Conservation (phyloP, 2,113 vertebrate species). For the Malurus melanocephalus region DNA sequence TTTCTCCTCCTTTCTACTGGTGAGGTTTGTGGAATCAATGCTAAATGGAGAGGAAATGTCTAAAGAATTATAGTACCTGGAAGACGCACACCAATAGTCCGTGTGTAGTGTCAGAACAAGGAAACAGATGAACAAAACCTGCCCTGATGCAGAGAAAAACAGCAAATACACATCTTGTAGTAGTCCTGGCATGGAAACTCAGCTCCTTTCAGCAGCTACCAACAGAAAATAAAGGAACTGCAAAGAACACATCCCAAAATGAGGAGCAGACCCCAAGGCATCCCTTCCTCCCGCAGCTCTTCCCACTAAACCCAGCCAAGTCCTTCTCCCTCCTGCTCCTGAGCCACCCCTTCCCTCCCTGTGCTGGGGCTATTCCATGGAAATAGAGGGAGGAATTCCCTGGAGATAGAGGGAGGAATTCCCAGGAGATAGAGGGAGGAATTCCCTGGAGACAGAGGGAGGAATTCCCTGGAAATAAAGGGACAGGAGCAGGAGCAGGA, state of each 20-base stretch:
- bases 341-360: too few relatives aligned
- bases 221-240: not conserved
- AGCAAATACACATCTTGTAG: rapidly evolving
- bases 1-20: not conserved
- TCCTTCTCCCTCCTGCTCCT: not conserved
- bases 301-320: rapidly evolving
- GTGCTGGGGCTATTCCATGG: too few relatives aligned
- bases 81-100: not conserved
- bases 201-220: not conserved
- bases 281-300: rapidly evolving
- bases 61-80: conserved; percentile 1
- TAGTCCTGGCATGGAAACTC: not conserved
- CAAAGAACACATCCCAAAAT: rapidly evolving
- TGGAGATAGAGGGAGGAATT: too few relatives aligned
- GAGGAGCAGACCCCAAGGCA: rapidly evolving
- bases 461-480: too few relatives aligned
- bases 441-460: too few relatives aligned
- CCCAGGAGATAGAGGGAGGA: too few relatives aligned
- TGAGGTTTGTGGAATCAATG: not conserved
- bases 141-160: not conserved
- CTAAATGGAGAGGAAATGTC: not conserved
- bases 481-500: too few relatives aligned
- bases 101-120: not conserved
- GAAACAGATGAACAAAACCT: not conserved
- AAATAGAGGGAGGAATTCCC: too few relatives aligned